A percentile compares a stretch with the other conserved stretches of the same genome.
Evolutionary conservation across 1,140 invertebrate species (phyloP).

Genomic region (Drosophila pruinosa): DNA sequence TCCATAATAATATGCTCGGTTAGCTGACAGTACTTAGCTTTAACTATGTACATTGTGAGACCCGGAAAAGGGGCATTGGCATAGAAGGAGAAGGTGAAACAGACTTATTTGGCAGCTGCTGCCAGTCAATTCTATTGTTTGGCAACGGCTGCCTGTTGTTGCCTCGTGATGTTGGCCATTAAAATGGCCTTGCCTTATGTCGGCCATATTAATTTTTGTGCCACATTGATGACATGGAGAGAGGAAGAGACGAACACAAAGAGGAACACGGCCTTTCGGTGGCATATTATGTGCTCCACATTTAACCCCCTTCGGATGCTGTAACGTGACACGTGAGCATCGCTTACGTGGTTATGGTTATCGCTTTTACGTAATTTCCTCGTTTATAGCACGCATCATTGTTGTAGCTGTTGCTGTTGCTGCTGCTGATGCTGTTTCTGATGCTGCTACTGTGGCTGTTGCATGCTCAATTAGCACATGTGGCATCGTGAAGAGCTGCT

Average conservation of each 20-base stretch:
- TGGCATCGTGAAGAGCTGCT: conserved; percentile 31
- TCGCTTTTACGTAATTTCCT: conserved; percentile 72
- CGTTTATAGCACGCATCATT: conserved; percentile 43
- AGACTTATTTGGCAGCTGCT: conserved; percentile 10
- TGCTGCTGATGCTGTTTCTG: neutral
- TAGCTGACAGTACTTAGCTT: conserved; percentile 24
- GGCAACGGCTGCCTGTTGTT: conserved; percentile 38
- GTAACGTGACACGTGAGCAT: conserved; percentile 60
- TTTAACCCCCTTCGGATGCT: conserved; percentile 40
- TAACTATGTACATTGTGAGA: conserved; percentile 13
- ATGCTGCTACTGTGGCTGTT: conserved; percentile 5
- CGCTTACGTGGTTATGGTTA: conserved; percentile 70
- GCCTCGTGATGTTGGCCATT: conserved; percentile 57
- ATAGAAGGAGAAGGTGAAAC: neutral
- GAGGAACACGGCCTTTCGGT: neutral
- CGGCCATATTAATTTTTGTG: conserved; percentile 71
- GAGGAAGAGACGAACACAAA: no score
- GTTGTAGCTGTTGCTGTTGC: conserved; percentile 34
- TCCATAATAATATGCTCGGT: conserved; percentile 25
- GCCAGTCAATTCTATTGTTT: conserved; percentile 63
- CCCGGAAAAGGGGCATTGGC: neutral
- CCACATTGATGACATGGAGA: conserved; percentile 23
- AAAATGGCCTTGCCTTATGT: conserved; percentile 65
- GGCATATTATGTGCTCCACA: conserved; percentile 15
- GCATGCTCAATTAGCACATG: conserved; percentile 39